Percentiles rank a stretch among this genome's conserved stretches.
These are phyloP conservation scores for Drosophila picticornis DNA, from an alignment of 2,888 invertebrate species.

Conservation along the genomic window DNA sequence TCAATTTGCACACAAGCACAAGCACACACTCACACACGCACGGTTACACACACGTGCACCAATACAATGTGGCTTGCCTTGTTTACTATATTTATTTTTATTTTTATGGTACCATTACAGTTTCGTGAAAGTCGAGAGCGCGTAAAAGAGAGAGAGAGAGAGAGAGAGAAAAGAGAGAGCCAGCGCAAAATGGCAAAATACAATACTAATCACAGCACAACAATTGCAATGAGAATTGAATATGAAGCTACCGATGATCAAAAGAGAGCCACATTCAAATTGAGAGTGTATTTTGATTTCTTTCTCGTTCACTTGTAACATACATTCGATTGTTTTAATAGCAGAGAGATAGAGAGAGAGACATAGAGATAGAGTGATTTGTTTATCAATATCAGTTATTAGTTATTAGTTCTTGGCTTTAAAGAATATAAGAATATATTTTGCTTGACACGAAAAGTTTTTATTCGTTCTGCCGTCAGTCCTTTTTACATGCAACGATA, in stretches of 20 bases:
- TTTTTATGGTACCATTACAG: constrained; percentile 57
- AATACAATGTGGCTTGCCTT: constrained; percentile 62
- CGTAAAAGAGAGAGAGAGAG: constrained; percentile 36
- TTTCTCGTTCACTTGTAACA: constrained; percentile 22
- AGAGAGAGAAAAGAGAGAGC: constrained; percentile 26
- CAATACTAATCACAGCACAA: constrained; percentile 62
- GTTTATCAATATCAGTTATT: not conserved
- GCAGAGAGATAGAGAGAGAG: not conserved
- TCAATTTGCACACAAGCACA: constrained; percentile 39
- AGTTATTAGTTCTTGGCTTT: not conserved
- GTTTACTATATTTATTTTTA: constrained; percentile 59
- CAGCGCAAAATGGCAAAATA: constrained; percentile 54
- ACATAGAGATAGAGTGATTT: not conserved
- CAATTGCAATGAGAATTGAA: constrained; percentile 39
- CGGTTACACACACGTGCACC: constrained; percentile 28
- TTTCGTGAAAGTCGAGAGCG: constrained; percentile 71
- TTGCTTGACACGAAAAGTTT: not conserved
- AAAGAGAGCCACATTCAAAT: constrained; percentile 23
- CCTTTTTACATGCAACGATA: constrained; percentile 32
- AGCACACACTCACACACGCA: constrained; percentile 15
- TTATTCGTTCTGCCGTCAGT: constrained; percentile 19
- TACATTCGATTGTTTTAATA: constrained; percentile 8
- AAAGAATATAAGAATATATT: constrained; percentile 8
- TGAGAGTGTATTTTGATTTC: constrained; percentile 20
- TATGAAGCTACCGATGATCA: constrained; percentile 41